Evolutionary conservation across 2,797 vertebrate genomes (phyloP).

Genomic region (Leuciscus waleckii): DNA sequence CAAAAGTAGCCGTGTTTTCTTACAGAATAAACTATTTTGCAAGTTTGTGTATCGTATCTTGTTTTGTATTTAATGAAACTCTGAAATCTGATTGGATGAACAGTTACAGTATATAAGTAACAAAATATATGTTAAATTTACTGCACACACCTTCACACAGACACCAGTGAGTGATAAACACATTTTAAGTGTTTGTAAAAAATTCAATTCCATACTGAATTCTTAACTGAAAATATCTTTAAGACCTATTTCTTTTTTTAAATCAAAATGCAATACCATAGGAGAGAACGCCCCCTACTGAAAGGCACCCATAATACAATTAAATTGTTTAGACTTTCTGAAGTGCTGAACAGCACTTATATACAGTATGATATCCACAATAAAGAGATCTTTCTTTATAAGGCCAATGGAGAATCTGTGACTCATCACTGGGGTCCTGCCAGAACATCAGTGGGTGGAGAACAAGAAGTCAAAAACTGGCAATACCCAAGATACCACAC

Average conservation of each 20-base stretch:
- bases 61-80: neutral
- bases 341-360: neutral
- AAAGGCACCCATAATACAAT: conserved; percentile 12
- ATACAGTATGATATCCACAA: conserved; percentile 1
- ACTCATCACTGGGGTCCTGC: conserved; percentile 35
- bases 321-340: neutral
- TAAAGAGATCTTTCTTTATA: conserved; percentile 40
- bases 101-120: neutral
- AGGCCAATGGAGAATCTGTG: conserved; percentile 17
- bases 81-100: neutral
- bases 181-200: neutral
- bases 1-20: neutral
- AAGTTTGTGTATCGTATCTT: neutral
- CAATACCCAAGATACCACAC: conserved; percentile 26
- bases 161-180: neutral
- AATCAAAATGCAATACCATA: neutral
- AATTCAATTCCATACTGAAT: neutral
- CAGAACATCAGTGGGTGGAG: conserved; percentile 40
- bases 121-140: neutral
- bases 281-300: conserved; percentile 50
- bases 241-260: neutral
- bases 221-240: neutral
- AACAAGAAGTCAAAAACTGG: conserved; percentile 19
- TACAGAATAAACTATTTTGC: neutral
- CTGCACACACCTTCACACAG: neutral